Percentiles rank a stretch among this genome's conserved stretches.
These are phyloP conservation scores for Spea hammondii DNA, from an alignment of 2,797 vertebrate genomes.

Conservation along the genomic window DNA sequence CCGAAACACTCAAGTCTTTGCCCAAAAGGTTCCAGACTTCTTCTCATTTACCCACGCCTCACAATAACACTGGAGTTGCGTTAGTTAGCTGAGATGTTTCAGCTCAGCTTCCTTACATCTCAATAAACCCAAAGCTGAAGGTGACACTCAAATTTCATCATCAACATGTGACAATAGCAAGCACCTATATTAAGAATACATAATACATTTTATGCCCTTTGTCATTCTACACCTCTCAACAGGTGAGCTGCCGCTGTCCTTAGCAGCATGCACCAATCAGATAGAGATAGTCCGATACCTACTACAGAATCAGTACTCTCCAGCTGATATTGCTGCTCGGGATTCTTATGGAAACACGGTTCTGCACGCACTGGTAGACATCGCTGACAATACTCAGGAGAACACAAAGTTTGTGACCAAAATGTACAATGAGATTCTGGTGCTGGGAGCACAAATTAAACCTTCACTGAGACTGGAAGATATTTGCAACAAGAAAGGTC, in stretches of 20 bases:
- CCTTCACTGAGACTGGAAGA: conserved; percentile 80
- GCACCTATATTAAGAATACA: no score
- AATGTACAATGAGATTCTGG: conserved; percentile 88
- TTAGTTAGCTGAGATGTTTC: no score
- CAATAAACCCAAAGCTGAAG: no score
- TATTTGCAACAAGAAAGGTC: conserved; percentile 74
- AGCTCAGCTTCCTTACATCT: no score
- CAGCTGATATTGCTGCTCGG: conserved; percentile 63
- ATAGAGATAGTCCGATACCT: conserved; percentile 84
- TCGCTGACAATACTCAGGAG: conserved; percentile 81
- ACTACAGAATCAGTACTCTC: conserved; percentile 76
- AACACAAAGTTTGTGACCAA: conserved; percentile 86
- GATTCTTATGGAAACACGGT: conserved; percentile 90
- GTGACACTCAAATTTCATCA: no score
- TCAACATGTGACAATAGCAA: no score
- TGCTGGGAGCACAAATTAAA: conserved; percentile 68
- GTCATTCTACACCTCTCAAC: conserved; percentile 25
- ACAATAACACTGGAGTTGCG: no score
- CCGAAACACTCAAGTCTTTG: no score
- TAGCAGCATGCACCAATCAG: conserved; percentile 96
- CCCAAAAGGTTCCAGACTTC: no score
- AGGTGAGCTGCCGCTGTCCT: conserved; percentile 91
- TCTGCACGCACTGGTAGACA: conserved; percentile 85
- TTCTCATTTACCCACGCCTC: no score
- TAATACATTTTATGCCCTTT: not conserved